Base-by-base conservation (phyloP, 2,113 vertebrate species). In the Periophthalmodon schlosseri region DNA sequence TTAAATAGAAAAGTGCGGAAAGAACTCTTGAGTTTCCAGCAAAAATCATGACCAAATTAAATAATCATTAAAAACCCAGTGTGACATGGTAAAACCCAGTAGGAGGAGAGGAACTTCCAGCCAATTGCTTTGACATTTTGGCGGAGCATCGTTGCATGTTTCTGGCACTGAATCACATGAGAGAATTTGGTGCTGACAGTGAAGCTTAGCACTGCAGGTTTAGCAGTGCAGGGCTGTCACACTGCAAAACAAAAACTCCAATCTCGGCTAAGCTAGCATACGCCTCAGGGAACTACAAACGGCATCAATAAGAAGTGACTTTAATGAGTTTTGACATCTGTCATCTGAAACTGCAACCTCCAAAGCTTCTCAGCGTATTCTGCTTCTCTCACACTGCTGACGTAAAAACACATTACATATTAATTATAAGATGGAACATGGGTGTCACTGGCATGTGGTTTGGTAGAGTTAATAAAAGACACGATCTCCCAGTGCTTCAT, bases 61-160 rank as follows among this genome's bases (percentile, higher is more conserved):
- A 76, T 20, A 2, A 9, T 52, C 5, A 33, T 36, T 44, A 14
- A 15, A 72, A 74, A 68, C 72, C 56, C 21, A 75, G 49, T 66
- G 65, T 6, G 66, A 75, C 75, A 61, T 70, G 47, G 77, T 57
- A 63, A 34, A 76, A 81, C 49, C 73, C 54, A 75, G 75, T 61
- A 0, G n/a, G 49, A 72, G 20, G 23, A 67, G 63, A 56, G 54
- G 15, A 15, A 77, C 16, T 54, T 70, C 8, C 65, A 69, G 74
- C 67, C 77, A 73, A 79, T 21, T 39, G 66, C 64, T 5, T 65
- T n/a, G 23, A 52, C 39, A n/a, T 73, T 21, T 61, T 81, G 75
- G 61, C 70, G 10, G 66, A 1, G 34, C 60, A 63, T 34, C 60
- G 16, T 34, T 14, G 60, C 15, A 63, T 63, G 60, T 63, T 63